Percentiles rank a stretch among this genome's conserved stretches.
Conservation (phyloP, 1,140 invertebrate species). For the Drosophila suzukii region DNA sequence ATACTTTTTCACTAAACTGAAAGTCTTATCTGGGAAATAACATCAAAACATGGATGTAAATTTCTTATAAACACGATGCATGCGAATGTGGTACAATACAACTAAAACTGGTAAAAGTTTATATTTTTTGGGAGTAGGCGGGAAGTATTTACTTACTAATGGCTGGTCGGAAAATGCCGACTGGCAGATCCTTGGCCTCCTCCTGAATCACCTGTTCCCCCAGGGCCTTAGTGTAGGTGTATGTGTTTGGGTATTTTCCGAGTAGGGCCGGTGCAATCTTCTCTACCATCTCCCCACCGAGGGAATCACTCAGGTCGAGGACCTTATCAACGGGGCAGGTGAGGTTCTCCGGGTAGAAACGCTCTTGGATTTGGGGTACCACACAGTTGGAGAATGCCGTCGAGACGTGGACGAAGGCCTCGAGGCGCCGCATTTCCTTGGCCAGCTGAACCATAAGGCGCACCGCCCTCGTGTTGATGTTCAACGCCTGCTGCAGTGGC, state of each 20-base stretch:
- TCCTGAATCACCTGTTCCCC: slow-evolving; percentile 90
- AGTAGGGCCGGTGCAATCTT: slow-evolving; percentile 88
- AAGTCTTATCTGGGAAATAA: too few relatives aligned
- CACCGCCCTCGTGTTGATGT: slow-evolving; percentile 87
- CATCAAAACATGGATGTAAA: too few relatives aligned
- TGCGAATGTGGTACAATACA: too few relatives aligned
- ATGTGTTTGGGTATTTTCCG: slow-evolving; percentile 92
- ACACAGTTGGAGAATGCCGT: slow-evolving; percentile 90
- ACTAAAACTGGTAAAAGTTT: too few relatives aligned
- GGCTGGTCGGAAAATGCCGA: slow-evolving; percentile 89
- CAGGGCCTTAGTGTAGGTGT: slow-evolving; percentile 92
- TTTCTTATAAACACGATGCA: too few relatives aligned
- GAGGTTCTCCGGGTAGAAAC: slow-evolving; percentile 89
- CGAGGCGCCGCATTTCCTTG: slow-evolving; percentile 88
- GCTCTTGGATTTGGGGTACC: slow-evolving; percentile 87
- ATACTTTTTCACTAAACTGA: slow-evolving; percentile 39
- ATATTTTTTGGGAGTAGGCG: too few relatives aligned
- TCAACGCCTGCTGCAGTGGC: slow-evolving; percentile 87
- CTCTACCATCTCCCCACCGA: slow-evolving; percentile 86
- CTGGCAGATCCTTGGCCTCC: slow-evolving; percentile 88
- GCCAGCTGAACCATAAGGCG: slow-evolving; percentile 86
- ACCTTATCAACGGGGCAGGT: slow-evolving; percentile 88
- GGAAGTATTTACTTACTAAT: slow-evolving; percentile 85
- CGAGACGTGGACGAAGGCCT: slow-evolving; percentile 89
- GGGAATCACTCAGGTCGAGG: slow-evolving; percentile 84